Base-by-base conservation (phyloP, 2,797 vertebrate species). In the Takifugu ocellatus region DNA sequence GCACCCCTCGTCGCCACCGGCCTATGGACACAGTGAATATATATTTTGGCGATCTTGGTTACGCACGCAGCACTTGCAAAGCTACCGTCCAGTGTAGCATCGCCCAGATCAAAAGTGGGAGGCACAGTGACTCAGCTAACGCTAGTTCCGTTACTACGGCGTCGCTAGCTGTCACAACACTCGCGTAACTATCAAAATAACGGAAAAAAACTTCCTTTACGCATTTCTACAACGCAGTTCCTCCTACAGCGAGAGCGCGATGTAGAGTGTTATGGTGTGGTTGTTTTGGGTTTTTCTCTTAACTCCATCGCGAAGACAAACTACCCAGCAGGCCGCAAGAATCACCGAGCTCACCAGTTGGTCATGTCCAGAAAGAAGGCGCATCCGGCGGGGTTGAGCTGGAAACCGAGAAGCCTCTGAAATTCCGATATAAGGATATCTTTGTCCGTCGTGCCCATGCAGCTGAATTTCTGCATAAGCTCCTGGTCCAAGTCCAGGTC, bases 311-410 rank as follows among this genome's bases (percentile, higher is more conserved):
- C 60, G 53, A 43, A 54, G 59, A 25, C 17, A 1, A 49, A 47
- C 16, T 57, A 5, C 46, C 10, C 24, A 57, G 75, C 49, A 87
- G 84, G 84, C 86, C 88, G 24, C 31, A 49, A 61, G 53, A 70
- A 70, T 82, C 91, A 87, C 63, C 89, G 89, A 62, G 77, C 94
- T 94, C 92, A 97, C 96, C 96, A 96, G 93, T 98, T 97, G 82
- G 95, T 96, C 95, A 98, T 97, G 87, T 98, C 96, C 91, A 98
- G 92, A 85, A 97, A 97, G 92, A 98, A 98, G 83, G 95, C 95
- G 91, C 96, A 97, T 88, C 95, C 95, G 36, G 96, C 95, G 61
- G 94, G 95, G 89, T 97, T 97, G n/a, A 98, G 93, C 87, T 97
- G 96, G 71, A 98, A 98, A 11, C 96, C 95, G 10, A 98, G 94